Conservation (phyloP, 2,113 vertebrate genomes). For the Vulpes lagopus region DNA sequence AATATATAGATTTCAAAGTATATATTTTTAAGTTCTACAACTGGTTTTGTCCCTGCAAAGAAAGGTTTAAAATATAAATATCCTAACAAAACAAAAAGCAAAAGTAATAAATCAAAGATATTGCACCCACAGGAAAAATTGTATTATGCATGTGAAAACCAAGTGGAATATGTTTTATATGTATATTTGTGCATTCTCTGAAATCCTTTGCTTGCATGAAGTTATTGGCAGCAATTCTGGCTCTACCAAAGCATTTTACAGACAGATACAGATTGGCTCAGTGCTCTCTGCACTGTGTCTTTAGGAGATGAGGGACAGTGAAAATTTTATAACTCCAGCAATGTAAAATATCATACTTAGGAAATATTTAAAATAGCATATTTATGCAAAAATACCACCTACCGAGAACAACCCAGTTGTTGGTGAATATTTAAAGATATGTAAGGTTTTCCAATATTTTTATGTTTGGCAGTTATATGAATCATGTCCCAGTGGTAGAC, state of each 20-base stretch:
- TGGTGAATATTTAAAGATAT: slow-evolving; percentile 47
- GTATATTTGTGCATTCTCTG: slow-evolving; percentile 31
- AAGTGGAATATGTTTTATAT: slow-evolving; percentile 39
- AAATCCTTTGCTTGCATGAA: not conserved
- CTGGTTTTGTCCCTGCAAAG: slow-evolving; percentile 44
- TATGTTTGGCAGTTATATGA: not conserved
- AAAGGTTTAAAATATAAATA: slow-evolving; percentile 30
- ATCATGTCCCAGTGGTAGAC: not conserved
- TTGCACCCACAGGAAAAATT: slow-evolving; percentile 23
- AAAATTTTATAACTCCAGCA: not conserved
- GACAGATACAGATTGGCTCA: not conserved
- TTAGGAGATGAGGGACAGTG: not conserved
- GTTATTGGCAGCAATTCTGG: slow-evolving; percentile 40
- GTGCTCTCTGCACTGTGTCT: not conserved
- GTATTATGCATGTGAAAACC: not conserved
- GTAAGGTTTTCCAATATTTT: slow-evolving; percentile 43
- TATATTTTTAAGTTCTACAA: slow-evolving; percentile 18
- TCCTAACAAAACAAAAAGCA: not conserved
- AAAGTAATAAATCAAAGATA: slow-evolving; percentile 50
- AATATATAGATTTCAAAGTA: not conserved
- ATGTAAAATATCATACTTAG: slow-evolving; percentile 1
- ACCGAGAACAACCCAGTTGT: not conserved
- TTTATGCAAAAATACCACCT: not conserved
- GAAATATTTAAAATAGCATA: slow-evolving; percentile 16
- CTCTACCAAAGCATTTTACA: not conserved